Evolutionary conservation across 64 coral and sea anemone species (phyloP).

Genomic region (Anthopleura sola): DNA sequence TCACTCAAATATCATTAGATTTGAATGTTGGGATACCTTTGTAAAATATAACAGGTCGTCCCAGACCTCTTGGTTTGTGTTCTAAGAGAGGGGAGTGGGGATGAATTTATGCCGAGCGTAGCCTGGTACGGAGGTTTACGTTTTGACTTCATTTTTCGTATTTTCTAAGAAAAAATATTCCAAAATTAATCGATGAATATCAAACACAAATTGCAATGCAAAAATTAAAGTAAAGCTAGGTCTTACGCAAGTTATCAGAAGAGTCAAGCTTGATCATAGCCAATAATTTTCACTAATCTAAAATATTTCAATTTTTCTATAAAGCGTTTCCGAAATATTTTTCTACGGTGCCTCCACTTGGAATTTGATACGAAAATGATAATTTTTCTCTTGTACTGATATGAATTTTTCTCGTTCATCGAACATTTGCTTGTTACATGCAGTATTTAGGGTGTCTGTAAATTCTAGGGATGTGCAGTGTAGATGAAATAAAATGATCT

Average conservation of each 20-base stretch:
- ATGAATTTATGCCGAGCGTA: background rate
- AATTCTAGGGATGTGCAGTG: background rate
- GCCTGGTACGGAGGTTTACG: background rate
- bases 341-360: background rate
- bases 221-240: background rate
- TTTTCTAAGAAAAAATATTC: constrained; percentile 9
- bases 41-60: background rate
- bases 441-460: background rate
- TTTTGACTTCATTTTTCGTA: constrained; percentile 3
- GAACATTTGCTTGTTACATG: background rate
- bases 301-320: background rate
- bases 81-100: background rate
- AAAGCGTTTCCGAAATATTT: background rate
- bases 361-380: constrained; percentile 17
- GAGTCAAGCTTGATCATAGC: background rate
- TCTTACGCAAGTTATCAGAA: background rate
- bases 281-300: background rate
- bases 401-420: background rate
- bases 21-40: background rate
- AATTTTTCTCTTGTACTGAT: constrained; percentile 4
- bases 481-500: background rate
- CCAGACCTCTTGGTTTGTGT: background rate
- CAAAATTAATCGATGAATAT: background rate
- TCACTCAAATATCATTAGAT: background rate
- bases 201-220: background rate